Conservation (phyloP, 2,888 invertebrate genomes). For the Tipula lateralis region DNA sequence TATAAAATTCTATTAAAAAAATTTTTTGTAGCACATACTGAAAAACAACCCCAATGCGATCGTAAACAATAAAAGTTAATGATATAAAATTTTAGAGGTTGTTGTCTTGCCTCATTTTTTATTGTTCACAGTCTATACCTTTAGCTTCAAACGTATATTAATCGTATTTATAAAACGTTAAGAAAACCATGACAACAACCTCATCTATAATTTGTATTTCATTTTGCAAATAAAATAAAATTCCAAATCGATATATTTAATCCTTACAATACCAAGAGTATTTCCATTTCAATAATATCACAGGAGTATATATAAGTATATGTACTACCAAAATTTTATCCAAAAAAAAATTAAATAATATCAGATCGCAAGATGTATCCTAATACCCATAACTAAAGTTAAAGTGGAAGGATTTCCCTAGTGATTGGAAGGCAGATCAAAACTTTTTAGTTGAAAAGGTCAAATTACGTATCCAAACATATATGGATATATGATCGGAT, state of each 20-base stretch:
- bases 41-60: not conserved
- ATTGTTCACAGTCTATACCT: not conserved
- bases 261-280: not conserved
- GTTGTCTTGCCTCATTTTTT: not conserved
- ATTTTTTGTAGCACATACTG: not conserved
- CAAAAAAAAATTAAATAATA: not conserved
- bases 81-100: not conserved
- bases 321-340: not conserved
- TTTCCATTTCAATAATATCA: not conserved
- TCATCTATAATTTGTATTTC: not conserved
- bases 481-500: not conserved
- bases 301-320: not conserved
- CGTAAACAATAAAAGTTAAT: not conserved
- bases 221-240: not conserved
- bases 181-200: not conserved
- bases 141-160: not conserved
- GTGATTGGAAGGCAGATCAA: not conserved
- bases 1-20: conserved; percentile 3
- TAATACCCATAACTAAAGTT: not conserved
- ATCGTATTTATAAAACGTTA: not conserved
- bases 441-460: not conserved
- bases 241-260: not conserved
- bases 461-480: not conserved
- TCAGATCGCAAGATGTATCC: not conserved
- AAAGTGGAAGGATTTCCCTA: not conserved